Evolutionary conservation across 2,888 invertebrate species (phyloP).

Genomic region (Protophormia terraenovae): DNA sequence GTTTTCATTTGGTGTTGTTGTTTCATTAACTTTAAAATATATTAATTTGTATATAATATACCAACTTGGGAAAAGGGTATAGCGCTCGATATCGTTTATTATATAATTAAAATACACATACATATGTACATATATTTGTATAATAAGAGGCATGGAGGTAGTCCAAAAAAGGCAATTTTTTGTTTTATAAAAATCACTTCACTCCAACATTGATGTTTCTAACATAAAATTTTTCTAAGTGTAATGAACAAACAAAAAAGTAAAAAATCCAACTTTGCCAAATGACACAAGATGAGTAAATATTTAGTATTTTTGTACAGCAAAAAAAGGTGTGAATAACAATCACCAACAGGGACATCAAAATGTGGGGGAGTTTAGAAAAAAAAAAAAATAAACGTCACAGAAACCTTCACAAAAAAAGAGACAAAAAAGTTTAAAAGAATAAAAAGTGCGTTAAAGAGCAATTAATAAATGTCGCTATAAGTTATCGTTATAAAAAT

Average conservation of each 20-base stretch:
- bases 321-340: slow-evolving; percentile 60
- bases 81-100: too few relatives aligned
- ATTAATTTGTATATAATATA: too few relatives aligned
- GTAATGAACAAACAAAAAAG: not conserved
- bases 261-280: slow-evolving; percentile 14
- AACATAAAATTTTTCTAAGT: slow-evolving; percentile 41
- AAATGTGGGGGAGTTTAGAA: slow-evolving; percentile 58
- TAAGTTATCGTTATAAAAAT: slow-evolving; percentile 13
- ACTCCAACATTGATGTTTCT: too few relatives aligned
- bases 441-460: slow-evolving; percentile 41
- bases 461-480: slow-evolving; percentile 66
- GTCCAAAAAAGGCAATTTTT: too few relatives aligned
- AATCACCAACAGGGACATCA: slow-evolving; percentile 14
- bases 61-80: too few relatives aligned
- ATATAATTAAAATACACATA: too few relatives aligned
- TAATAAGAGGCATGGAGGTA: too few relatives aligned
- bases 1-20: too few relatives aligned
- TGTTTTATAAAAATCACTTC: too few relatives aligned
- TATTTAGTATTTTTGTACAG: slow-evolving; percentile 25
- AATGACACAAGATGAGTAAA: slow-evolving; percentile 60
- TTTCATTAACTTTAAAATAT: too few relatives aligned
- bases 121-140: too few relatives aligned
- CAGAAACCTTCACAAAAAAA: slow-evolving; percentile 2
- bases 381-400: not conserved
- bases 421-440: not conserved